A percentile compares a stretch with the other conserved stretches of the same genome.
Conservation (phyloP, 1,140 invertebrate species). For the Monomorium pharaonis region DNA sequence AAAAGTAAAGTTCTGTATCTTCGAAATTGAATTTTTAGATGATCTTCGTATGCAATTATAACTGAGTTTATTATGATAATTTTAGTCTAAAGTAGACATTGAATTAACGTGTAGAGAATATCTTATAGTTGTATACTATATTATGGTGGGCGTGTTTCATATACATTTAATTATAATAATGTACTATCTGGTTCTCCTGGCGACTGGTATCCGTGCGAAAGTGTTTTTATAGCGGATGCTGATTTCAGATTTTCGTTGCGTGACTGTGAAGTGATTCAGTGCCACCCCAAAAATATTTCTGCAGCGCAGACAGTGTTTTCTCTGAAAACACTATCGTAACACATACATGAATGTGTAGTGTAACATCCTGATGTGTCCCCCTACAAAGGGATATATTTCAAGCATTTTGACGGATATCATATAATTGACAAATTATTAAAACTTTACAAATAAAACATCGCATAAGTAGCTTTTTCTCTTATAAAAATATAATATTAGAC, state of each 20-base stretch:
- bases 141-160: background rate
- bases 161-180: slow-evolving; percentile 59
- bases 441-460: background rate
- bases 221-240: slow-evolving; percentile 2
- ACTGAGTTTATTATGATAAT: background rate
- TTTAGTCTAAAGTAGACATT: background rate
- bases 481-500: too few species aligned
- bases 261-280: slow-evolving; percentile 18
- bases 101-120: background rate
- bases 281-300: slow-evolving; percentile 44
- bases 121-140: background rate
- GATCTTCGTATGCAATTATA: background rate
- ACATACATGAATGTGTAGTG: background rate
- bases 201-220: background rate
- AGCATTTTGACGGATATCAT: background rate
- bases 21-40: background rate
- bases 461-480: background rate
- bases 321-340: slow-evolving; percentile 33
- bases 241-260: slow-evolving; percentile 15
- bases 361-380: background rate
- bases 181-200: background rate
- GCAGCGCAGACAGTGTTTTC: background rate
- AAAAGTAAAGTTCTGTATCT: background rate
- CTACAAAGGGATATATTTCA: background rate
- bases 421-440: background rate